Conservation (phyloP, 2,797 vertebrate genomes). For the Austrolebias charrua region DNA sequence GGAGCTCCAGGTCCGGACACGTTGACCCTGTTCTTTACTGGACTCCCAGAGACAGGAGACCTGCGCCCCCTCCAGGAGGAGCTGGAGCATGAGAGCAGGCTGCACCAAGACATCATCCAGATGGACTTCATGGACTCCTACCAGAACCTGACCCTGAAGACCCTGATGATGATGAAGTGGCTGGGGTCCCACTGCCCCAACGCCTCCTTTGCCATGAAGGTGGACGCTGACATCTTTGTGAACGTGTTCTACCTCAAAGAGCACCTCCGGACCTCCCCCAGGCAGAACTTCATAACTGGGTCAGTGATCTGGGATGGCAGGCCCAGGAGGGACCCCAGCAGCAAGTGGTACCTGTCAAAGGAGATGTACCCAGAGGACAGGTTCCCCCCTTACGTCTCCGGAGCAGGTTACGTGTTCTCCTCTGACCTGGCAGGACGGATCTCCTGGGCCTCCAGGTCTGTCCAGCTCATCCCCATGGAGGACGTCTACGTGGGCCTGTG, state of each 20-base stretch:
- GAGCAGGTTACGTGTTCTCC: constrained; percentile 94
- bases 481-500: constrained; percentile 96
- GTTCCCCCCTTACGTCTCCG: constrained; percentile 92
- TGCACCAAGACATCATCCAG: constrained; percentile 76
- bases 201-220: constrained; percentile 79
- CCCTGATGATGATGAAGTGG: constrained; percentile 82
- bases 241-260: constrained; percentile 70
- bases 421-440: constrained; percentile 88
- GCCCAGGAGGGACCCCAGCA: constrained; percentile 84
- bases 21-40: constrained; percentile 78
- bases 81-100: constrained; percentile 64
- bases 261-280: constrained; percentile 29
- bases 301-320: constrained; percentile 89
- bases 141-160: constrained; percentile 82
- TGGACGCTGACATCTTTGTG: constrained; percentile 83
- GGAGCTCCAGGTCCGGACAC: constrained; percentile 60
- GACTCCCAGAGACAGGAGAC: constrained; percentile 25
- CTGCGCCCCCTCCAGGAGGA: constrained; percentile 17
- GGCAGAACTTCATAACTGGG: constrained; percentile 68
- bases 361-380: constrained; percentile 85
- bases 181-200: constrained; percentile 65
- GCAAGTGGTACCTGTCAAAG: constrained; percentile 89
- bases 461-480: constrained; percentile 88
- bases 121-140: constrained; percentile 82
- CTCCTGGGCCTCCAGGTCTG: constrained; percentile 87